These are phyloP conservation scores for Scaptomyza pallida DNA, from an alignment of 1,140 invertebrate species.

Conservation along the genomic window DNA sequence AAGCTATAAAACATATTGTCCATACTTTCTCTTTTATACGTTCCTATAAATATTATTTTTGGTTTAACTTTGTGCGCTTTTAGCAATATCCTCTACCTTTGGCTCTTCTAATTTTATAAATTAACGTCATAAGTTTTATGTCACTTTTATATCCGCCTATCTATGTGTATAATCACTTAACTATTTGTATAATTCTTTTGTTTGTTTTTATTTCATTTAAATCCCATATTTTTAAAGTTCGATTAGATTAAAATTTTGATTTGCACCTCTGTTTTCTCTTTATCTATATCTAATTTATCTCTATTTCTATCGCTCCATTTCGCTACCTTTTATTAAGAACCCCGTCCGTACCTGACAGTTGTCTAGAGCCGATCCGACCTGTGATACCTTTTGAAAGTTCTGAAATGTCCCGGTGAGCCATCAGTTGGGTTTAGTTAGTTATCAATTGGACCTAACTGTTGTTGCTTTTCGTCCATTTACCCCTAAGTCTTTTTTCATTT, in stretches of 20 bases:
- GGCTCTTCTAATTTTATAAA: slow-evolving; percentile 21
- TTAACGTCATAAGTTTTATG: slow-evolving; percentile 29
- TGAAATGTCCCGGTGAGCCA: slow-evolving; percentile 18
- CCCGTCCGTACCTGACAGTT: slow-evolving; percentile 20
- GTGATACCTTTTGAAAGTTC: slow-evolving; percentile 37
- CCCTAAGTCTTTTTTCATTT: slow-evolving; percentile 36
- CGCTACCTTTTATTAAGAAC: slow-evolving; percentile 22
- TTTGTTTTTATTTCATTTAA: slow-evolving; percentile 31
- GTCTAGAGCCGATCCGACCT: slow-evolving; percentile 43
- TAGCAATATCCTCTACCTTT: slow-evolving; percentile 6
- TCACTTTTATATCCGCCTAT: slow-evolving; percentile 31
- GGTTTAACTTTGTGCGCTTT: slow-evolving; percentile 28
- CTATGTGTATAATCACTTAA: slow-evolving; percentile 32
- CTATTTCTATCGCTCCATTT: slow-evolving; percentile 20
- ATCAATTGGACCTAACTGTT: slow-evolving; percentile 19
- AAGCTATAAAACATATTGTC: slow-evolving; percentile 32
- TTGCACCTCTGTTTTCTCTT: slow-evolving; percentile 41
- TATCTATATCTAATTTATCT: slow-evolving; percentile 16
- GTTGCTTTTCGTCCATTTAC: slow-evolving; percentile 32
- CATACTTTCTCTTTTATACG: slow-evolving; percentile 3
- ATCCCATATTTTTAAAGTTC: slow-evolving; percentile 28
- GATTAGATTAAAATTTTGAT: slow-evolving; percentile 42
- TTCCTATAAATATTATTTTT: slow-evolving; percentile 18
- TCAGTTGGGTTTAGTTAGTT: slow-evolving; percentile 22
- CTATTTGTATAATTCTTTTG: slow-evolving; percentile 23